These are phyloP conservation scores for Myrmecophaga tridactyla DNA, from an alignment of 2,113 vertebrate species.

Conservation along the genomic window DNA sequence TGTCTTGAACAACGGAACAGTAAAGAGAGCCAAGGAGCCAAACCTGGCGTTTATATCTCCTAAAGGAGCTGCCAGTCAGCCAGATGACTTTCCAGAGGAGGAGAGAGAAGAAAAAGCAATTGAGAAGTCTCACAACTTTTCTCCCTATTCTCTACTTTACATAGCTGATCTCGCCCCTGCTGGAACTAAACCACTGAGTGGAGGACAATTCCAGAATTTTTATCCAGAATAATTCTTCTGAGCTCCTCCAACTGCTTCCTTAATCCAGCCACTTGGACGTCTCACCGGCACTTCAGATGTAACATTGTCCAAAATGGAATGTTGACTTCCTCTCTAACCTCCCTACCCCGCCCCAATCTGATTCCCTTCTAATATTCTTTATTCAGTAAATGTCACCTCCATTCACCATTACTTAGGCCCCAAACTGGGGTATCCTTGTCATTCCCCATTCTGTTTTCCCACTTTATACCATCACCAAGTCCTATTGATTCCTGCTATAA, in stretches of 20 bases:
- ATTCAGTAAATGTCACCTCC: neutral
- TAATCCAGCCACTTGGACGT: neutral
- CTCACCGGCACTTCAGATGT: neutral
- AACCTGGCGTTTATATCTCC: neutral
- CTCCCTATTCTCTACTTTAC: neutral
- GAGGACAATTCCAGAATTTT: neutral
- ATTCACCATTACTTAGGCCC: neutral
- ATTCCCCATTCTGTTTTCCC: neutral
- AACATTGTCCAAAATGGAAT: neutral
- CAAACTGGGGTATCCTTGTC: neutral
- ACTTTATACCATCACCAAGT: neutral
- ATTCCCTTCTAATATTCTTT: neutral
- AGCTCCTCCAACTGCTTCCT: neutral
- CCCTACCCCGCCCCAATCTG: neutral
- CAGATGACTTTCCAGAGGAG: neutral
- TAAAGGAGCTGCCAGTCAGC: neutral
- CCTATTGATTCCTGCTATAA: neutral
- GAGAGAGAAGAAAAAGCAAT: neutral
- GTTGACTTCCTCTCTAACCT: neutral
- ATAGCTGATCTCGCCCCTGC: neutral
- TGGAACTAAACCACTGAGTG: neutral
- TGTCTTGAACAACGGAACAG: constrained; percentile 1
- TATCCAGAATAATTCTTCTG: constrained; percentile 15
- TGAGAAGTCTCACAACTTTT: neutral
- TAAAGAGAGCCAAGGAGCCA: neutral